These are phyloP conservation scores for Nasonovia ribisnigri DNA, from an alignment of 2,888 invertebrate genomes.

Conservation along the genomic window DNA sequence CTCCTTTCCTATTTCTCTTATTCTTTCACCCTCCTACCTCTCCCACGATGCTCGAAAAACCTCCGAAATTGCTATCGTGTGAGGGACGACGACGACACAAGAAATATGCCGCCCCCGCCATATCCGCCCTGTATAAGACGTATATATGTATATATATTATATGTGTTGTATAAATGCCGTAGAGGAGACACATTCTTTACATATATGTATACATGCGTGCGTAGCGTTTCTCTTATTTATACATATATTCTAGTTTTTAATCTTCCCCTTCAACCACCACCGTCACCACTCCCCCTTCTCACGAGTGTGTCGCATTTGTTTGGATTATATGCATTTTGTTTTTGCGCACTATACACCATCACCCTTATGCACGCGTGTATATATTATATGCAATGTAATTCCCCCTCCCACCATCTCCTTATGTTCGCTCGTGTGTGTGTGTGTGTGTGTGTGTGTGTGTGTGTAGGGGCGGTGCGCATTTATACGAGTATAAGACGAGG, in stretches of 20 bases:
- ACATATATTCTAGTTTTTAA: conserved; percentile 54
- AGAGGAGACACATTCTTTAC: neutral
- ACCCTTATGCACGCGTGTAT: neutral
- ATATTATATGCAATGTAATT: neutral
- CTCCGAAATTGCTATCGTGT: conserved; percentile 34
- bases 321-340: conserved; percentile 33
- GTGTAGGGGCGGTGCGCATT: neutral
- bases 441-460: neutral
- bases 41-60: neutral
- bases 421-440: neutral
- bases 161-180: conserved; percentile 1
- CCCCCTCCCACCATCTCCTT: neutral
- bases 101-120: conserved; percentile 60
- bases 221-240: conserved; percentile 56
- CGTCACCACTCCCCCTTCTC: neutral
- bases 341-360: neutral
- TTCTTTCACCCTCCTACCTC: neutral
- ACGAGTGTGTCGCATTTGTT: conserved; percentile 11
- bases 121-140: conserved; percentile 28
- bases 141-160: neutral
- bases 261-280: conserved; percentile 36
- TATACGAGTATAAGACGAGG: neutral
- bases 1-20: neutral
- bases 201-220: neutral
- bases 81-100: conserved; percentile 43